Conservation (phyloP, 2,888 invertebrate genomes). For the Caenorhabditis becei region DNA sequence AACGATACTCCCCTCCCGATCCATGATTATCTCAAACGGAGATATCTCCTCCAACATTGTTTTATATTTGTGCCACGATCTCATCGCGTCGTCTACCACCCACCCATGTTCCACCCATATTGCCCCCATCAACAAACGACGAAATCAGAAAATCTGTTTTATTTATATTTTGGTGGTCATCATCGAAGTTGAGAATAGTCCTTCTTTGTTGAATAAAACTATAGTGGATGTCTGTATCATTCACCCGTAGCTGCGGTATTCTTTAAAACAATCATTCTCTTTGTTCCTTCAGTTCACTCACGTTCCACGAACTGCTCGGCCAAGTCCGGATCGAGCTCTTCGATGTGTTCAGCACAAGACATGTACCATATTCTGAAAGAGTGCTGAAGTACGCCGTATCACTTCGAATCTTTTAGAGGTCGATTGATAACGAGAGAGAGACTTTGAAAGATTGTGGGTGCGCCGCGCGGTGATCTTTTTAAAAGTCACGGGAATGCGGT, state of each 20-base stretch:
- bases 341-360: slow-evolving; percentile 38
- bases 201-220: slow-evolving; percentile 3
- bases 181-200: no score
- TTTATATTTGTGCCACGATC: slow-evolving; percentile 59
- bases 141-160: neutral
- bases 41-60: slow-evolving; percentile 13
- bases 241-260: slow-evolving; percentile 28
- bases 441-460: slow-evolving; percentile 57
- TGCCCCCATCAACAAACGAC: neutral
- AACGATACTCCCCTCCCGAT: slow-evolving; percentile 33
- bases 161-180: neutral
- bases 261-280: neutral
- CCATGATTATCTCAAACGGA: slow-evolving; percentile 24
- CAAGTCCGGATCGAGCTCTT: slow-evolving; percentile 45
- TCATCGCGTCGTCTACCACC: slow-evolving; percentile 25
- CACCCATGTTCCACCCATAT: neutral
- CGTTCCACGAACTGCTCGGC: slow-evolving; percentile 31
- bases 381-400: neutral
- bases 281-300: slow-evolving; percentile 1
- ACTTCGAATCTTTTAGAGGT: slow-evolving; percentile 26
- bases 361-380: slow-evolving; percentile 53
- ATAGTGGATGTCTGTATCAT: neutral
- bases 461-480: slow-evolving; percentile 40
- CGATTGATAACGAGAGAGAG: slow-evolving; percentile 29
- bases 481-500: slow-evolving; percentile 43